Evolutionary conservation across 2,888 invertebrate genomes (phyloP).

Genomic region (Acholoe squamosa): DNA sequence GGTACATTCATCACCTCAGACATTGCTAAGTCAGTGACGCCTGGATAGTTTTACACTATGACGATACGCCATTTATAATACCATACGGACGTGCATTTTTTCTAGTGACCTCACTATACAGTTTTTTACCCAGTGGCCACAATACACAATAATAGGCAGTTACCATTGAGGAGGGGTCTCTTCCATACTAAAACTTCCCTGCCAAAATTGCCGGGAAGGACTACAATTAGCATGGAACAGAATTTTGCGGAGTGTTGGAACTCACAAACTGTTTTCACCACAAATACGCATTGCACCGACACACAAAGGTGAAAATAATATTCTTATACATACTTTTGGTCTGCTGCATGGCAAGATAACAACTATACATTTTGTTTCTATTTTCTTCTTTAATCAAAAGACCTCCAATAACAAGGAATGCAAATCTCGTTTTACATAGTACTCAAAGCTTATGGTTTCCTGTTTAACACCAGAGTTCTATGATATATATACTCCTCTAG

Average conservation of each 20-base stretch:
- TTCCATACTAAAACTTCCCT: too few species aligned
- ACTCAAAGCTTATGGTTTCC: background rate
- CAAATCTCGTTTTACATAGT: background rate
- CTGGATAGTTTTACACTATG: background rate
- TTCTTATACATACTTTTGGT: too few species aligned
- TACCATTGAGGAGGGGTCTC: background rate
- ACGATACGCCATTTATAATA: background rate
- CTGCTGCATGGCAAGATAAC: slow-evolving; percentile 7
- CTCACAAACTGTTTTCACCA: too few species aligned
- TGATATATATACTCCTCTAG: background rate
- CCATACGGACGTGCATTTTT: background rate
- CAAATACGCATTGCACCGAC: too few species aligned
- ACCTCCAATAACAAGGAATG: background rate
- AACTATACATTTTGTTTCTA: background rate
- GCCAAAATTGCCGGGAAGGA: too few species aligned
- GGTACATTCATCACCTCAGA: background rate
- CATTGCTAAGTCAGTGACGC: background rate
- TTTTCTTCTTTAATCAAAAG: background rate
- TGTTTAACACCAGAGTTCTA: background rate
- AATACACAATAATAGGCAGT: slow-evolving; percentile 10
- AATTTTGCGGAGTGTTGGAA: too few species aligned
- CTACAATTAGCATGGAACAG: too few species aligned
- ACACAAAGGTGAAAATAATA: too few species aligned
- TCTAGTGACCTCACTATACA: slow-evolving; percentile 12
- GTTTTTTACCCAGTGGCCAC: background rate